Base-by-base conservation (phyloP, 2,113 vertebrate species). In the Clarias magur region DNA sequence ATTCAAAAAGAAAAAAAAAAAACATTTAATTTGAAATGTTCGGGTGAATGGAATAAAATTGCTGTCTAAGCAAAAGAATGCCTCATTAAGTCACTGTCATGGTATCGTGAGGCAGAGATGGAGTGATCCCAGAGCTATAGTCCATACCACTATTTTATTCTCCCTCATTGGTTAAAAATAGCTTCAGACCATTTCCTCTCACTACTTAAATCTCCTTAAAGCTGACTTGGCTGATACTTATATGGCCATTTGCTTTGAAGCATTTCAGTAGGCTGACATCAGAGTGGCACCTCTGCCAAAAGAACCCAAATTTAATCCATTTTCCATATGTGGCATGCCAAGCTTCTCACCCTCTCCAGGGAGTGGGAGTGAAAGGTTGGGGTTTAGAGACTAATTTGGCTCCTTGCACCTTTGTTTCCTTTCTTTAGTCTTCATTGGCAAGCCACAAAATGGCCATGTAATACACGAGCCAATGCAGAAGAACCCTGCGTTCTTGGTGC, bases 181-280 rank as follows among this genome's bases (percentile, higher is more conserved):
- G 86, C 87, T 70, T 87, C 75, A 57, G 87, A 85, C 63, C 82
- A 89, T 85, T 87, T 85, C 67, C 91, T 88, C 87, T 34, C 85
- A 84, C 81, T 78, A 86, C 67, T 87, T 62, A 88, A 85, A 90
- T 91, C 91, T 91, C 90, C 84, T 90, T 90, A 89, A 92, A 92
- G 87, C 85, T 68, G 19, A 88, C 87, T 91, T 88, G 88, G 88
- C 88, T 82, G 53, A 79, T 65, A 79, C 57, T 76, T 85, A 72
- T 73, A 57, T 87, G 90, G 90, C 83, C 30, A n/a, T 85, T 81
- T 63, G 67, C 86, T 87, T 76, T 86, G 83, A 85, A 84, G 63
- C 85, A 72, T 84, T 88, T 86, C 75, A 73, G 53, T 86, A 67
- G 62, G 83, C 85, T 90, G 88, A 89, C 88, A 76, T 85, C 87